These are phyloP conservation scores for Lepilemur septentrionalis DNA, from an alignment of 2,797 vertebrate species.

Conservation along the genomic window DNA sequence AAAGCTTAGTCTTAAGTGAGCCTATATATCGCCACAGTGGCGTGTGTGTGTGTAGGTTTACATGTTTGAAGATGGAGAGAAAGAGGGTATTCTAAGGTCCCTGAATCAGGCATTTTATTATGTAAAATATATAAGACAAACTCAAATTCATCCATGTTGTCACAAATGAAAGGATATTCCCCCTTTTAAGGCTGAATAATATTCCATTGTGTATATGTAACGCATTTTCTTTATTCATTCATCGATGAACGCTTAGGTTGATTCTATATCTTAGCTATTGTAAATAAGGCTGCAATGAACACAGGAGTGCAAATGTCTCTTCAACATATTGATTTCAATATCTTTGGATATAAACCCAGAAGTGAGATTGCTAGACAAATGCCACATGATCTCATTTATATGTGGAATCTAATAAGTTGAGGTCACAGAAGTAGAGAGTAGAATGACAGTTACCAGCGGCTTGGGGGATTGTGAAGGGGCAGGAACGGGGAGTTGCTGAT, in stretches of 20 bases:
- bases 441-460: not conserved
- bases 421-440: not conserved
- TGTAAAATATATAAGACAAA: not conserved
- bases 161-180: not conserved
- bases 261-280: not conserved
- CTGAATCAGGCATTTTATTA: not conserved
- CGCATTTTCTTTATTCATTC: not conserved
- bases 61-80: not conserved
- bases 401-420: not conserved
- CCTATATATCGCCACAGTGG: not conserved
- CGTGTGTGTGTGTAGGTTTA: not conserved
- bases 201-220: not conserved
- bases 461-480: too few species aligned
- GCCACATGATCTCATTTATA: not conserved
- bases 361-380: not conserved
- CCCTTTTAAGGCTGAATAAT: not conserved
- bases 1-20: not conserved
- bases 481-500: not conserved
- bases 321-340: not conserved
- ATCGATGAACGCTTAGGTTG: not conserved
- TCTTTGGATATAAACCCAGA: not conserved
- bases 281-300: not conserved
- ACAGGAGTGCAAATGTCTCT: not conserved
- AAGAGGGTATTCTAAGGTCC: not conserved
- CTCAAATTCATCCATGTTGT: not conserved